Evolutionary conservation across 92 coral and sea anemone genomes (phyloP).

Genomic region (Galaxea fascicularis): DNA sequence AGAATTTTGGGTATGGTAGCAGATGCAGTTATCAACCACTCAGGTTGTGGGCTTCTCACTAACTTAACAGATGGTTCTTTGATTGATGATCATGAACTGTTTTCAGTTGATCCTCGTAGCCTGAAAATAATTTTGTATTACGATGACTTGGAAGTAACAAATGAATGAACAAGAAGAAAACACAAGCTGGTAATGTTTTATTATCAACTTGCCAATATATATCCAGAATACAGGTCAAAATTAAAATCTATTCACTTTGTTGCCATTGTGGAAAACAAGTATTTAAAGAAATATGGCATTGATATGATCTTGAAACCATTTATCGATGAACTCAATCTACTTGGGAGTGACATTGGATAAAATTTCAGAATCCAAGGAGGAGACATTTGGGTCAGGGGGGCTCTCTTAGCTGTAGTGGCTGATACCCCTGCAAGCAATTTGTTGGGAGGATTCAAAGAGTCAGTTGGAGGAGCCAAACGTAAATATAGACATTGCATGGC

Average conservation of each 20-base stretch:
- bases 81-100: neutral
- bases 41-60: neutral
- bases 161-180: neutral
- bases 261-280: neutral
- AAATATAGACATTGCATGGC: neutral
- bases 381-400: neutral
- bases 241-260: neutral
- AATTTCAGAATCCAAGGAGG: neutral
- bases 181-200: neutral
- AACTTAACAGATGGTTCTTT: neutral
- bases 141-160: neutral
- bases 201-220: conserved; percentile 21
- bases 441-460: neutral
- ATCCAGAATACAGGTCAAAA: conserved; percentile 30
- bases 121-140: neutral
- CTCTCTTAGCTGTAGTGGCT: neutral
- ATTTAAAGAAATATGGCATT: conserved; percentile 32
- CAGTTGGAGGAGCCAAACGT: neutral
- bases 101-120: neutral
- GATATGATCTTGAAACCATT: neutral
- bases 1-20: neutral
- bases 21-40: neutral
- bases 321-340: neutral
- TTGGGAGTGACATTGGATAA: too few species aligned
- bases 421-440: neutral